phyloP scores from a whole-genome alignment of 2,888 invertebrate genomes.

The Oscheius sp. region DNA sequence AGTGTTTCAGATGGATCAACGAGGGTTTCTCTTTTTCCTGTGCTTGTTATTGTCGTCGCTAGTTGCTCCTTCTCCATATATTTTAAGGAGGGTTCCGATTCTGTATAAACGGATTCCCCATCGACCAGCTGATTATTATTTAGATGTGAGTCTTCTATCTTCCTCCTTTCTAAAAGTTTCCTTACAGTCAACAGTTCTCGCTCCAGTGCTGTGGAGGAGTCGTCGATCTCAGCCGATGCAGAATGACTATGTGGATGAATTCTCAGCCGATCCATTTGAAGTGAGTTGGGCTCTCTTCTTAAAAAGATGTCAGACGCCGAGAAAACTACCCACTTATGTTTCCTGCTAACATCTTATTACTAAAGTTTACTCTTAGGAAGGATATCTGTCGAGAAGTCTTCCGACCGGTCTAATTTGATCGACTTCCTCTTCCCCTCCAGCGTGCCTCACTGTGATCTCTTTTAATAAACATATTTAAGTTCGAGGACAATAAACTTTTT shows the following conservation, averaged over 20 bases:
- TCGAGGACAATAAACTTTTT: no score
- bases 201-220: conserved; percentile 18
- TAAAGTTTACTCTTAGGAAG: no score
- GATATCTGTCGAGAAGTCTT: no score
- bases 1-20: conserved; percentile 5
- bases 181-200: not conserved
- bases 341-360: no score
- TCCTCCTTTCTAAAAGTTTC: not conserved
- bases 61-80: conserved; percentile 1
- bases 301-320: no score
- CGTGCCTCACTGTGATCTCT: no score
- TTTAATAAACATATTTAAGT: no score
- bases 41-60: not conserved
- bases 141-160: conserved; percentile 3
- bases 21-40: not conserved
- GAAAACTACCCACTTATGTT: no score
- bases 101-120: conserved; percentile 26
- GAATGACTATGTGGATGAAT: conserved; percentile 46
- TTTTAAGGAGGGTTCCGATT: conserved; percentile 13
- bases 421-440: no score
- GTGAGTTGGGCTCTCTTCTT: no score
- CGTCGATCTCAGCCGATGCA: conserved; percentile 45
- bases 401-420: no score
- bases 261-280: conserved; percentile 53
- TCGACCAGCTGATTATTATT: not conserved